These are phyloP conservation scores for Tetragonula clypearis DNA, from an alignment of 1,140 invertebrate species.

Conservation along the genomic window DNA sequence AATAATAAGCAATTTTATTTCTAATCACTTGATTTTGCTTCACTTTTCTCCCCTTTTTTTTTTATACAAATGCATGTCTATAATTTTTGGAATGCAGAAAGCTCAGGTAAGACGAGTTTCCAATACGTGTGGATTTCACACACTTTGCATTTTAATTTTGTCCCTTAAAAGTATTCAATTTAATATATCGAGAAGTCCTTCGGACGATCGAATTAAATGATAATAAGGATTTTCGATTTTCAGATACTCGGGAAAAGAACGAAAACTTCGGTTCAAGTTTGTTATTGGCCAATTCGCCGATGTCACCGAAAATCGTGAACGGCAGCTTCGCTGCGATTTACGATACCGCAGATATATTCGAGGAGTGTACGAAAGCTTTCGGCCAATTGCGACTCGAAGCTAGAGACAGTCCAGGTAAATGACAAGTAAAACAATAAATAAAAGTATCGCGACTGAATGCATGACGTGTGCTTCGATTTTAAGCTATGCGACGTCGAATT, in stretches of 20 bases:
- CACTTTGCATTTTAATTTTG: not conserved
- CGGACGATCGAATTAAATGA: too few species aligned
- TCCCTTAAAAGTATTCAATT: not conserved
- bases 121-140: not conserved
- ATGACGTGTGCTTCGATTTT: slow-evolving; percentile 37
- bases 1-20: slow-evolving; percentile 26
- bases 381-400: slow-evolving; percentile 85
- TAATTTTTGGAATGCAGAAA: slow-evolving; percentile 39
- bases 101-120: slow-evolving; percentile 46
- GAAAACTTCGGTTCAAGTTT: slow-evolving; percentile 96
- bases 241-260: slow-evolving; percentile 91
- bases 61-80: slow-evolving; percentile 31
- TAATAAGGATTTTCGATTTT: slow-evolving; percentile 48
- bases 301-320: slow-evolving; percentile 98
- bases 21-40: slow-evolving; percentile 18
- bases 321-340: slow-evolving; percentile 98
- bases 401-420: slow-evolving; percentile 90
- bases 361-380: slow-evolving; percentile 89
- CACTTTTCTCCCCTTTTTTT: slow-evolving; percentile 13
- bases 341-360: slow-evolving; percentile 92
- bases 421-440: not conserved
- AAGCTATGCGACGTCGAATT: slow-evolving; percentile 91
- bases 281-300: slow-evolving; percentile 95
- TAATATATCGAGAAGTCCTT: not conserved
- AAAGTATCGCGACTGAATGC: not conserved